These are phyloP conservation scores for Electrona antarctica DNA, from an alignment of 2,113 vertebrate species.

Conservation along the genomic window DNA sequence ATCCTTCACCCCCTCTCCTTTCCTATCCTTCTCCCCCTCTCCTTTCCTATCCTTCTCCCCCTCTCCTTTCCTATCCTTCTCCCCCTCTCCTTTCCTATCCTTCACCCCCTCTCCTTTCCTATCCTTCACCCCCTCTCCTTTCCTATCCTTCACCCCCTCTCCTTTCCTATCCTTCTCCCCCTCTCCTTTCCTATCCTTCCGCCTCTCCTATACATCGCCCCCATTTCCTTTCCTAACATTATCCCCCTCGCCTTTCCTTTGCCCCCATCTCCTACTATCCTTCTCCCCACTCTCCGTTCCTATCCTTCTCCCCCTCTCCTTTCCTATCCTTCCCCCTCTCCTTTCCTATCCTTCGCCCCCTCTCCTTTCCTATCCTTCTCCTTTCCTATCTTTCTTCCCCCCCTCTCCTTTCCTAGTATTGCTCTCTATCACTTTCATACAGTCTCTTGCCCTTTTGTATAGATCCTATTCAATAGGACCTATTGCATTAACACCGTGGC, in stretches of 20 bases:
- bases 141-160: not conserved
- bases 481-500: constrained; percentile 1
- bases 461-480: too few species aligned
- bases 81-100: too few species aligned
- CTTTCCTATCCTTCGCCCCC: not conserved
- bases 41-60: not conserved
- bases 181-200: too few species aligned
- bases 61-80: not conserved
- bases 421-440: not conserved
- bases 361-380: not conserved
- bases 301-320: constrained; percentile 38
- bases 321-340: not conserved
- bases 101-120: not conserved
- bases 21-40: not conserved
- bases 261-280: too few species aligned
- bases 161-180: too few species aligned
- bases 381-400: too few species aligned
- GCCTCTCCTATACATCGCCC: too few species aligned
- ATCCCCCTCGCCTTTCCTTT: not conserved
- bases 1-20: constrained; percentile 38
- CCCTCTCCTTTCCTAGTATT: not conserved
- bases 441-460: constrained; percentile 11
- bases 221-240: not conserved
- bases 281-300: too few species aligned
- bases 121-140: not conserved